A percentile compares a stretch with the other conserved stretches of the same genome.
Evolutionary conservation across 35 echinoderm and acorn worm species (phyloP).

Genomic region (Apostichopus parvimensis): DNA sequence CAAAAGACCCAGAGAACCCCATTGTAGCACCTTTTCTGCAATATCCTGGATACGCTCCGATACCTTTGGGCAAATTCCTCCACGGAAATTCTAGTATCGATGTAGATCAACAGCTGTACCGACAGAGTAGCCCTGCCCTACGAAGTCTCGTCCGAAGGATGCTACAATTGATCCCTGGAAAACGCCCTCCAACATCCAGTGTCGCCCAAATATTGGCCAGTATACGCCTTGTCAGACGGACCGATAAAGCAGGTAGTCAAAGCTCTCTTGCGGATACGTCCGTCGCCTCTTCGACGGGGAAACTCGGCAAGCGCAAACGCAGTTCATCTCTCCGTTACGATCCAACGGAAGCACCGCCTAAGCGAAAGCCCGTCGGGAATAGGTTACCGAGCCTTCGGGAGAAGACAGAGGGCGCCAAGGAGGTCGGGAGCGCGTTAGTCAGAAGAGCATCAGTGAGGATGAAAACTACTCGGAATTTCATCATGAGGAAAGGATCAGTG

Average conservation of each 20-base stretch:
- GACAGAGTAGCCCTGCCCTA: conserved; percentile 63
- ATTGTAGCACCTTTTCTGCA: conserved; percentile 59
- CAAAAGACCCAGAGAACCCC: not conserved
- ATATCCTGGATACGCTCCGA: conserved; percentile 88
- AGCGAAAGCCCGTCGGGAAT: conserved; percentile 15
- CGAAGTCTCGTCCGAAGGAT: conserved; percentile 78
- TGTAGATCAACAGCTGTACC: conserved; percentile 85
- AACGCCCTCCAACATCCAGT: conserved; percentile 77
- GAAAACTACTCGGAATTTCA: conserved; percentile 34
- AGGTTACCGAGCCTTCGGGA: conserved; percentile 10
- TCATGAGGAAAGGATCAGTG: conserved; percentile 24
- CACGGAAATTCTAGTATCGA: conserved; percentile 86
- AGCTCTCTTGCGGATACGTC: conserved; percentile 23
- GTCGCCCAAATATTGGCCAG: conserved; percentile 69
- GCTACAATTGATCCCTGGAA: conserved; percentile 58
- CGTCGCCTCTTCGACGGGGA: not conserved
- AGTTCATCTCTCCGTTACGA: conserved; percentile 56
- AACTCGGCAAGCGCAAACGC: conserved; percentile 53
- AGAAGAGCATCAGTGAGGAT: conserved; percentile 28
- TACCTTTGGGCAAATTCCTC: conserved; percentile 89
- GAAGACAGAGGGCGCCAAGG: conserved; percentile 17
- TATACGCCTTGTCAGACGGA: conserved; percentile 39
- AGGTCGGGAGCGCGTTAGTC: conserved; percentile 14
- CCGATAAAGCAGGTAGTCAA: conserved; percentile 27
- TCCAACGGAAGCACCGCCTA: conserved; percentile 25